Evolutionary conservation across 64 coral and sea anemone genomes (phyloP).

Genomic region (Astreopora myriophthalma): DNA sequence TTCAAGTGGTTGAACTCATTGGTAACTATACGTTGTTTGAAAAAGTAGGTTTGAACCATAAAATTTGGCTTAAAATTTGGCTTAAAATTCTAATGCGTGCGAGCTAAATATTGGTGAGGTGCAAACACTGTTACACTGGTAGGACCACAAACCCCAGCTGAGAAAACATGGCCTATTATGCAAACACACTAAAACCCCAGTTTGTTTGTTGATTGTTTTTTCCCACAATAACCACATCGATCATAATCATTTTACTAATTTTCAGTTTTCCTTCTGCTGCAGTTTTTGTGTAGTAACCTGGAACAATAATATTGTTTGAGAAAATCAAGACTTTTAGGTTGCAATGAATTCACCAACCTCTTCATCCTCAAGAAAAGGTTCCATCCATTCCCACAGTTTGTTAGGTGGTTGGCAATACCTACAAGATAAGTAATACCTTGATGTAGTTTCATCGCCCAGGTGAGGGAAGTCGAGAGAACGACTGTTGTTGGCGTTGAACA

Average conservation of each 20-base stretch:
- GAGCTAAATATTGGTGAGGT: neutral
- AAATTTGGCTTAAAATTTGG: too few relatives aligned
- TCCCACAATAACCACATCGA: too few relatives aligned
- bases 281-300: too few relatives aligned
- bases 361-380: slow-evolving; percentile 93
- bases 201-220: neutral
- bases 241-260: too few relatives aligned
- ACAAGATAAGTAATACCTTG: neutral
- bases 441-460: too few relatives aligned
- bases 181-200: neutral
- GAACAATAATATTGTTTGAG: neutral
- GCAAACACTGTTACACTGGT: neutral
- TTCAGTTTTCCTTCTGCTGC: too few relatives aligned
- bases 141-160: neutral
- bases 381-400: slow-evolving; percentile 98
- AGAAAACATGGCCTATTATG: neutral
- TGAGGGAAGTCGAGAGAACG: too few relatives aligned
- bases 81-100: neutral
- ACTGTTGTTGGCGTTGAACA: too few relatives aligned
- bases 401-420: slow-evolving; percentile 90
- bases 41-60: too few relatives aligned
- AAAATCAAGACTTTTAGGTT: neutral
- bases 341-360: slow-evolving; percentile 53
- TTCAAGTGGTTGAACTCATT: too few relatives aligned
- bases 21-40: too few relatives aligned